These are phyloP conservation scores for Meles meles DNA, from an alignment of 2,113 vertebrate genomes.

Conservation along the genomic window DNA sequence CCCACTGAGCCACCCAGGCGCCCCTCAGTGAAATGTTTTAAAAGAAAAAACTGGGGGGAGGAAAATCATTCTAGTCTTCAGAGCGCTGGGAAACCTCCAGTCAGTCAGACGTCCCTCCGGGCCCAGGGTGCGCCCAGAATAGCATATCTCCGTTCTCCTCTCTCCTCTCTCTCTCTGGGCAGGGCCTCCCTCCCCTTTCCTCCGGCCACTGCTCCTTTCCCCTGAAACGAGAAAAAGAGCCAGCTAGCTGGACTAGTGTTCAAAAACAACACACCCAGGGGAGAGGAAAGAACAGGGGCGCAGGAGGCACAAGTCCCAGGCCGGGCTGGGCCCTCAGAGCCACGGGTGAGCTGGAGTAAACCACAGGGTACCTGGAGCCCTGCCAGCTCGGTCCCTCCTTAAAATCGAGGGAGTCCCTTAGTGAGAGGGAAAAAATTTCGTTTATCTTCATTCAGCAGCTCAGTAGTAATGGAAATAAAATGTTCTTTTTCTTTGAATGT, in stretches of 20 bases:
- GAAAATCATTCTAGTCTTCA: neutral
- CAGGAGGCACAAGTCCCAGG: neutral
- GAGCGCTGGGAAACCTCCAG: neutral
- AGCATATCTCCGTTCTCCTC: neutral
- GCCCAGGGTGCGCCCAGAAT: neutral
- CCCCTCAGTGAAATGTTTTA: neutral
- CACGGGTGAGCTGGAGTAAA: accelerated
- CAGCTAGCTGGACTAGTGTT: neutral
- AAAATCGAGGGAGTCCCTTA: neutral
- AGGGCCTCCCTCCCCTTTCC: neutral
- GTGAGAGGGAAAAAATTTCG: too few relatives aligned
- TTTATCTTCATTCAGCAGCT: neutral
- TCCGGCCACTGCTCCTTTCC: neutral
- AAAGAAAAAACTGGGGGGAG: neutral
- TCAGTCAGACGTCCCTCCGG: neutral
- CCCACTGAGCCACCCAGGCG: too few relatives aligned
- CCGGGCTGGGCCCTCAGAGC: neutral
- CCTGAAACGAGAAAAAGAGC: neutral
- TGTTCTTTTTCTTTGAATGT: neutral
- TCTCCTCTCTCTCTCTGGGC: neutral
- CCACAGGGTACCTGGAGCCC: neutral
- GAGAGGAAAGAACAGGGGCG: neutral
- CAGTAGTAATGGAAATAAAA: neutral
- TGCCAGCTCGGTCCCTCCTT: neutral
- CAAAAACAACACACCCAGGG: neutral